Evolutionary conservation across 2,797 vertebrate genomes (phyloP).

Genomic region (Peromyscus aztecus): DNA sequence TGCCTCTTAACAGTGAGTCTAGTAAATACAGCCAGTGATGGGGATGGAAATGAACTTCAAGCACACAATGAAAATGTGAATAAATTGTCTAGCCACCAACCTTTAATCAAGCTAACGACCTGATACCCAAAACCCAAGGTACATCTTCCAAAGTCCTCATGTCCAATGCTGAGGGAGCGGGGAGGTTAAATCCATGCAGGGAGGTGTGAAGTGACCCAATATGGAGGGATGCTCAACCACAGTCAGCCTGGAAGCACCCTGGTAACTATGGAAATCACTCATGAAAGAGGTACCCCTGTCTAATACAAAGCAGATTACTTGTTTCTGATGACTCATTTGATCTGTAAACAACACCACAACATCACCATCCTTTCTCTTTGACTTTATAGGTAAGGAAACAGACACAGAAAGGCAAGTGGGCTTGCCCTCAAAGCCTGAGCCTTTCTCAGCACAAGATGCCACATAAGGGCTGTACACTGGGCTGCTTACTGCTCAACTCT

Average conservation of each 20-base stretch:
- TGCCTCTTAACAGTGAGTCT: neutral
- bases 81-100: too few species aligned
- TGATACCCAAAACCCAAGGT: neutral
- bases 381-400: neutral
- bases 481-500: fast-evolving
- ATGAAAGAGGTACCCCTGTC: fast-evolving
- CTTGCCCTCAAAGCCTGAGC: neutral
- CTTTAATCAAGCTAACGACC: neutral
- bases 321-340: fast-evolving
- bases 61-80: neutral
- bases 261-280: fast-evolving
- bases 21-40: neutral
- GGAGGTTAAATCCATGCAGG: fast-evolving
- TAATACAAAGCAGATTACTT: fast-evolving
- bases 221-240: neutral
- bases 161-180: fast-evolving
- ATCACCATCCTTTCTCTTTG: neutral
- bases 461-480: fast-evolving
- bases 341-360: fast-evolving
- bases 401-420: too few species aligned
- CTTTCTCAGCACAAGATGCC: neutral
- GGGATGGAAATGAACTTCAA: neutral
- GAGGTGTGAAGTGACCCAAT: neutral
- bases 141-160: neutral
- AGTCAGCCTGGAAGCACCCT: neutral